Evolutionary conservation across 2,888 invertebrate genomes (phyloP), one percentile per base, ranked within the genome.

Genomic region (Thecocarcelia acutangulata): DNA sequence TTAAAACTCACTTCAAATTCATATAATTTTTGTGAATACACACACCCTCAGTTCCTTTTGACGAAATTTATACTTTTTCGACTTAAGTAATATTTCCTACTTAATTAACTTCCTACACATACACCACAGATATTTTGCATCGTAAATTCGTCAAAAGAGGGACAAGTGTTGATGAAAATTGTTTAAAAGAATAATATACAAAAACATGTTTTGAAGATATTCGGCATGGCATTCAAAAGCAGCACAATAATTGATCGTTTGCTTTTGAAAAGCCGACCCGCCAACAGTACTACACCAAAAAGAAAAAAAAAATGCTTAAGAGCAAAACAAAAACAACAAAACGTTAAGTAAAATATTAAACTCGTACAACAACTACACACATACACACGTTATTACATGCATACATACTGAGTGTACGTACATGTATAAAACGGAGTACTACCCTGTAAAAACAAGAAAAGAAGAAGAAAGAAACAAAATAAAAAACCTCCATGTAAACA

Each of bases 401-500:
- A 15, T 5, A 59, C 24, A 33, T 9, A 9, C 33, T 9, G 33
- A 6, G 40, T 5, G 19, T 58, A 40, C 17, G 9, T 15, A 11
- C 28, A 11, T 33, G 2, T 12, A 40, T 24, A 21, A 12, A 37
- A 5, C 21, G 17, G 44, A 44, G 42, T n/a, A 54, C 17, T 61
- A 63, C 19, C 17, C 37, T 5, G 24, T 40, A 37, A 33, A 11
- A 74, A 72, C 72, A 61, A 58, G 33, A 48, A 13, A 19, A 50
- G 13, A 73, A 73, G 46, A 61, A 61, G 66, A 81, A 66, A 80
- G 66, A 80, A 80, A 28, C 63, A 69, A 58, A 63, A 80, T 75
- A 68, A 85, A 86, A 85, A 85, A 84, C 85, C 80, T 85, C 84
- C 85, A 85, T 85, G 84, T 72, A 83, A 76, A 83, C 80, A 80